Base-by-base conservation (phyloP, 1,140 invertebrate genomes). In the Papilio aristodemus region DNA sequence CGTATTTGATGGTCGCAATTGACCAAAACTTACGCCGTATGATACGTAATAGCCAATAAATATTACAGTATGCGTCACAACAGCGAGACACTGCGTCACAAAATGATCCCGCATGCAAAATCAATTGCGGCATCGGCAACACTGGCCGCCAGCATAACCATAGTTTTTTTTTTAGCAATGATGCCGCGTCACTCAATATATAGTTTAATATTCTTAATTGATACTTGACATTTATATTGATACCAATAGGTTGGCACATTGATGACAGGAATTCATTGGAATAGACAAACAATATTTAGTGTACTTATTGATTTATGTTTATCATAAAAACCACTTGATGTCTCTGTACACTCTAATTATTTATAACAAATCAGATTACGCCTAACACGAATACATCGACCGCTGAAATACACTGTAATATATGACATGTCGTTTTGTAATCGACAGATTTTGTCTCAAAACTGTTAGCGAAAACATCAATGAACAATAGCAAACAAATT, bases 11-110 rank as follows among this genome's bases (percentile, higher is more conserved):
- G 8, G 22, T 22, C 19, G 5, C 19, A 11, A 19, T 25, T 54
- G 59, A 62, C 32, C 14, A 1, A 59, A 17, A 14, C 27, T 2
- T 3, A 14, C 43, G 7, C 14, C 43, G 7, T 7, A 14, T 17
- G 3, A 50, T 50, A 17, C 14, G 14, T 60, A 36, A 22, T 19
- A 10, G 1, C 8, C 46, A 17, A 37, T 62, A 36, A 60, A 58
- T 17, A 32, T 37, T 59, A 36, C 59, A 36, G 19, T 37, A 17
- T 62, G 59, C 32, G 17, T 62, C 32, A 36, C 59, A 62, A 11
- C 14, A 19, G 36, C 36, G n/a, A 62, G 10, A 13, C 25, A 58
- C 1, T 38, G 59, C 36, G 14, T 17, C 36, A 62, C 14, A 62
- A 19, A 17, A 19, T 17, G n/a, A 39, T 62, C 17, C n/a, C 32